phyloP scores from a whole-genome alignment of 1,140 invertebrate species.

The Pachypeltis micranthus region DNA sequence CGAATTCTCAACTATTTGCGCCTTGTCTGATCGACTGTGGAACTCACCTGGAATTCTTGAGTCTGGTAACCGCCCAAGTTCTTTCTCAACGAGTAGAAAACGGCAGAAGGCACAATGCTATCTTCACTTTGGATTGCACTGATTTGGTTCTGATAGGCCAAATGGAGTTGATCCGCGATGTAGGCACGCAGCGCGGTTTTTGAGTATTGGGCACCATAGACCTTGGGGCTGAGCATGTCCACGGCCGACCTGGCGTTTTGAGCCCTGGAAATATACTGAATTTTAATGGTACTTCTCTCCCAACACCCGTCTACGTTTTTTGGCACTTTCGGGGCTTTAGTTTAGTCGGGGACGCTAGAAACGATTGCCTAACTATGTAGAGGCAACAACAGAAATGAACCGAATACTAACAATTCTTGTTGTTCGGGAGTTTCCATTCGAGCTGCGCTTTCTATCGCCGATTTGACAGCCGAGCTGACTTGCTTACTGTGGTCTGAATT shows the following conservation, averaged over 20 bases:
- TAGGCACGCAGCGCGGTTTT: constrained; percentile 33
- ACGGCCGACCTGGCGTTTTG: constrained; percentile 42
- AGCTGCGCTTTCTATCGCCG: constrained; percentile 41
- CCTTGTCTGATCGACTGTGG: no score
- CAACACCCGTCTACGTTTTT: no score
- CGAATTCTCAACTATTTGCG: no score
- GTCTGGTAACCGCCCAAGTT: constrained; percentile 38
- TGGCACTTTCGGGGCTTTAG: no score
- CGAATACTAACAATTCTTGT: constrained; percentile 14
- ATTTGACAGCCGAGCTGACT: constrained; percentile 48
- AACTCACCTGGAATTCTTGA: constrained; percentile 31
- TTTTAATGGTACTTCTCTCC: no score
- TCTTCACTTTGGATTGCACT: constrained; percentile 44
- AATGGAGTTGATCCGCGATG: constrained; percentile 11
- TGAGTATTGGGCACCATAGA: constrained; percentile 42
- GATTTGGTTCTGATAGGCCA: constrained; percentile 30
- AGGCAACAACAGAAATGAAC: not conserved
- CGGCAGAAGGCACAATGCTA: constrained; percentile 38
- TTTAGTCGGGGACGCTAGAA: no score
- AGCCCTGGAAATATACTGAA: constrained; percentile 34
- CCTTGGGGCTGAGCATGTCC: constrained; percentile 40
- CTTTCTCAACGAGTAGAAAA: constrained; percentile 33
- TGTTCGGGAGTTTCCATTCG: not conserved
- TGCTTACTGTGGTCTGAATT: constrained; percentile 46
- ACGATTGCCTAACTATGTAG: no score